Evolutionary conservation across 2,888 invertebrate genomes (phyloP).

Genomic region (Girardia tigrina): DNA sequence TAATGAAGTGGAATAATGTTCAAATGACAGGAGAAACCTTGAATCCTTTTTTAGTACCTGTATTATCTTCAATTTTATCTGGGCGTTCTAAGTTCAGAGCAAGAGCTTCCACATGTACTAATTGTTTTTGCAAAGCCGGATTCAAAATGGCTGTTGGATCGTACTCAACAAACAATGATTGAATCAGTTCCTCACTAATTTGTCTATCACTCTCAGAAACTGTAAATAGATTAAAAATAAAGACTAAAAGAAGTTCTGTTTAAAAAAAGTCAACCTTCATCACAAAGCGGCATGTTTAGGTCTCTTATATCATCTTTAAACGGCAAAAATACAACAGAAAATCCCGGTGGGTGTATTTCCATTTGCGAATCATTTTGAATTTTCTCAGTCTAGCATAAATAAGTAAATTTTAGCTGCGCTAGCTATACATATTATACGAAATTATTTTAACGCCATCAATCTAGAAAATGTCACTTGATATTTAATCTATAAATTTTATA

Average conservation of each 20-base stretch:
- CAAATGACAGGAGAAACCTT: no score
- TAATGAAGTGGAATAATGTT: no score
- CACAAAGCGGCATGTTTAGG: slow-evolving; percentile 41
- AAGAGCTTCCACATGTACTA: slow-evolving; percentile 59
- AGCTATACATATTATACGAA: no score
- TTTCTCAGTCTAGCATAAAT: no score
- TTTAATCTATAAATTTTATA: no score
- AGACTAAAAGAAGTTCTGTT: not conserved
- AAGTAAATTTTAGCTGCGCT: no score
- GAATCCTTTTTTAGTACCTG: no score
- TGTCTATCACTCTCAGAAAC: slow-evolving; percentile 52
- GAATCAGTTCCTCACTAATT: slow-evolving; percentile 56
- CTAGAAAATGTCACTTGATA: no score
- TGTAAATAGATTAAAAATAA: not conserved
- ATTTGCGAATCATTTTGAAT: slow-evolving; percentile 53
- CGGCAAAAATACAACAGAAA: slow-evolving; percentile 61
- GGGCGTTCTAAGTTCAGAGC: slow-evolving; percentile 56
- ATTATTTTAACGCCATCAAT: no score
- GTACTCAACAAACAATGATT: slow-evolving; percentile 56
- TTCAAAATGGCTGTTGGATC: slow-evolving; percentile 59
- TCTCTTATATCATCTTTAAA: slow-evolving; percentile 57
- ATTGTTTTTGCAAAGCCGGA: slow-evolving; percentile 58
- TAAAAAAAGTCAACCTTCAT: not conserved
- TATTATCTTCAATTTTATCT: slow-evolving; percentile 55
- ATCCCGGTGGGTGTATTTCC: slow-evolving; percentile 57